Conservation (phyloP, 2,888 invertebrate genomes). For the Laspeyria flexula region DNA sequence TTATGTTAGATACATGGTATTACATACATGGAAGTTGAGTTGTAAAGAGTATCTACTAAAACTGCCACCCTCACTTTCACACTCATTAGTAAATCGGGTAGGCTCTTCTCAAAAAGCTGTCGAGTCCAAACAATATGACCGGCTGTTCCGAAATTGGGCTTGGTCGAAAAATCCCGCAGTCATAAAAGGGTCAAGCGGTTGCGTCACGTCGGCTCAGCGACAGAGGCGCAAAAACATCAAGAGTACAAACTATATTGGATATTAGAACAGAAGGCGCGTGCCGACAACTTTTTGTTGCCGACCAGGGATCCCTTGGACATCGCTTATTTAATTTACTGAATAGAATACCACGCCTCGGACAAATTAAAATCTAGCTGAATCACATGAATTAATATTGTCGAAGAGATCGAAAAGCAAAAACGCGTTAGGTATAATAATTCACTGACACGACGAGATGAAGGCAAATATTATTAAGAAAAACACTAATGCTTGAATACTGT, state of each 20-base stretch:
- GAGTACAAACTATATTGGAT: conserved; percentile 83
- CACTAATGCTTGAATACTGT: conserved; percentile 10
- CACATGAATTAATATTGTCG: not conserved
- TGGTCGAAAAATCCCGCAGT: conserved; percentile 65
- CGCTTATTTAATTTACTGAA: conserved; percentile 67
- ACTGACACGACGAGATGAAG: conserved; percentile 1
- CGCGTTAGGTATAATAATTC: not conserved
- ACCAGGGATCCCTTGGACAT: conserved; percentile 51
- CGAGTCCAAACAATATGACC: conserved; percentile 20
- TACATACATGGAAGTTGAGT: too few species aligned
- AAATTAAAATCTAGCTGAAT: conserved; percentile 27
- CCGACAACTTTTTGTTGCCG: conserved; percentile 67
- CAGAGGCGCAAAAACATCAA: conserved; percentile 70
- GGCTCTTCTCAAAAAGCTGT: conserved; percentile 22
- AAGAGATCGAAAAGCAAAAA: not conserved
- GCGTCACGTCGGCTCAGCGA: conserved; percentile 65
- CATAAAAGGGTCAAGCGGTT: conserved; percentile 82
- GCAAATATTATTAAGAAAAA: not conserved
- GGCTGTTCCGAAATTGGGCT: conserved; percentile 31
- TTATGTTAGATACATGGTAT: too few species aligned
- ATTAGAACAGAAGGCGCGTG: conserved; percentile 82
- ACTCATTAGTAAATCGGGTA: conserved; percentile 7
- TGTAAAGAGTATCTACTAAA: too few species aligned
- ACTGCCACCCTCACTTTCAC: too few species aligned
- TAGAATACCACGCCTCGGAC: conserved; percentile 49